Conservation (phyloP, 1,140 invertebrate genomes). For the Lepidurus arcticus region DNA sequence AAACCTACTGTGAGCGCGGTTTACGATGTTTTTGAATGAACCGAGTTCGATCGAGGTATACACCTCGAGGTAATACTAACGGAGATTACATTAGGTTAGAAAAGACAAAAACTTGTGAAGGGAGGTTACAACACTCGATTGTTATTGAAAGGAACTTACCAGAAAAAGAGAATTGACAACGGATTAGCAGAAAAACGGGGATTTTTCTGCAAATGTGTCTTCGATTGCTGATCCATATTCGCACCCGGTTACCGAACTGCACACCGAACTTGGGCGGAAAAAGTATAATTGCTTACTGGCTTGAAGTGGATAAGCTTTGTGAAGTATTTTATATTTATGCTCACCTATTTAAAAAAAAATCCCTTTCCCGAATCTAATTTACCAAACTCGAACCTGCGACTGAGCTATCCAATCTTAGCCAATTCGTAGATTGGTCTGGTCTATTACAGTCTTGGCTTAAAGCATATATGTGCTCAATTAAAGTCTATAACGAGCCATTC, state of each 20-base stretch:
- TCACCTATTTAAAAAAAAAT: not conserved
- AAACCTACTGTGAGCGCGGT: no score
- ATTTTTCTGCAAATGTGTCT: slow-evolving; percentile 2
- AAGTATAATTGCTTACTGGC: not conserved
- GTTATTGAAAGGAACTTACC: not conserved
- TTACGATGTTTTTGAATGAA: no score
- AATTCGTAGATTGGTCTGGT: not conserved
- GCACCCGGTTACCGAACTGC: not conserved
- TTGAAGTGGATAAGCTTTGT: not conserved
- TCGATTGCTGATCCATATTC: slow-evolving; percentile 6
- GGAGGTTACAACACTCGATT: no score
- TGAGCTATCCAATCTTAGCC: not conserved
- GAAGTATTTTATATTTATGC: not conserved
- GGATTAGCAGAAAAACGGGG: not conserved
- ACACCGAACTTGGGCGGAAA: not conserved
- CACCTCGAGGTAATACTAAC: no score
- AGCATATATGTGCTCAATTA: no score
- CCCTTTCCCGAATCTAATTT: not conserved
- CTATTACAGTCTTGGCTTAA: no score
- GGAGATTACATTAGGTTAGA: no score
- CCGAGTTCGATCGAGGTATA: no score
- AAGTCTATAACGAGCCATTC: no score
- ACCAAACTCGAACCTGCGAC: not conserved
- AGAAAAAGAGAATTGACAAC: slow-evolving; percentile 9
- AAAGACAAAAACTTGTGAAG: no score